These are phyloP conservation scores for Candidula unifasciata DNA, from an alignment of 2,888 invertebrate species.

Conservation along the genomic window DNA sequence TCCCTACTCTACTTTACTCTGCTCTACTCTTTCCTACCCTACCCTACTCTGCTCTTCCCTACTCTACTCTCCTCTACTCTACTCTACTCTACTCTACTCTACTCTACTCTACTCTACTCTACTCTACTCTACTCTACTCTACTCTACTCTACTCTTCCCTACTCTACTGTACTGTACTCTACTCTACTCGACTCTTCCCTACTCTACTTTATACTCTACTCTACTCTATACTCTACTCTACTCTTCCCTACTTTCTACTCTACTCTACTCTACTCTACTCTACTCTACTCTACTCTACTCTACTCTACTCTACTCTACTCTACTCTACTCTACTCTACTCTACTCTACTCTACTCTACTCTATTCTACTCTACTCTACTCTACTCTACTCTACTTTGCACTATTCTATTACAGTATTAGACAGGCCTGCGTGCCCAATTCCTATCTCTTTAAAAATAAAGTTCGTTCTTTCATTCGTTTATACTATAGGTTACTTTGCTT, in stretches of 20 bases:
- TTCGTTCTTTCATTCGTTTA: too few species aligned
- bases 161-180: neutral
- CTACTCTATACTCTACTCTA: conserved; percentile 21
- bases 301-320: conserved; percentile 24
- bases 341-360: conserved; percentile 33
- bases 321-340: conserved; percentile 38
- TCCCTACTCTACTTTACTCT: too few species aligned
- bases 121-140: too few species aligned
- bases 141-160: too few species aligned
- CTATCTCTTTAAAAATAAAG: too few species aligned
- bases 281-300: neutral
- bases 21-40: too few species aligned
- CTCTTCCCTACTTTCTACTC: conserved; percentile 27
- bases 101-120: too few species aligned
- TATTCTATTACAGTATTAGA: too few species aligned
- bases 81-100: too few species aligned
- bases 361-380: conserved; percentile 32
- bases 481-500: conserved; percentile 23
- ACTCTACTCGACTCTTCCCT: neutral
- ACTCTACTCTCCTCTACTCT: too few species aligned
- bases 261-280: conserved; percentile 36
- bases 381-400: conserved; percentile 37
- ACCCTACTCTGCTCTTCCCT: too few species aligned
- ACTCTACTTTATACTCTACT: neutral
- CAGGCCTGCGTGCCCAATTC: too few species aligned